Evolutionary conservation across 2,797 vertebrate genomes (phyloP), one percentile per base, ranked within the genome.

Genomic region (Zenarchopterus dispar): DNA sequence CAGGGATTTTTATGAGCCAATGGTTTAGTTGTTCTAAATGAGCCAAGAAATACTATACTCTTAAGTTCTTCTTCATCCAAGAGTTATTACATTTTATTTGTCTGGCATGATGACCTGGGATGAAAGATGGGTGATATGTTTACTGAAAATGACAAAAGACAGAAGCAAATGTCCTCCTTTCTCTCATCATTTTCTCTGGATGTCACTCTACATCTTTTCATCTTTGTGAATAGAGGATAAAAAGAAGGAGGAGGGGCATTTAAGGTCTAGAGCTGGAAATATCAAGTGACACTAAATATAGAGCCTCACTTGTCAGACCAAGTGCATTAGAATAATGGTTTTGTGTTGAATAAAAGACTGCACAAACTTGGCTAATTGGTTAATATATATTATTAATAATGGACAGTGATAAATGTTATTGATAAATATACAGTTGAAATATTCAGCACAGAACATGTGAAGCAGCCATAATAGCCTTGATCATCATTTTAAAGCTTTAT

Each of bases 261-360:
- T 42, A 67, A 70, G 73, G 56, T 82, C 62, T 77, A 4, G 9
- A 61, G 79, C 70, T 77, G 51, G 60, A 86, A 73, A 83, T 84
- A 82, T 89, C 84, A 87, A 89, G 81, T 80, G 83, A 46, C 60
- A 65, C 88, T 86, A 88, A 90, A 89, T 82, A 87, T 85, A 89
- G 76, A 84, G 31, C 6, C 48, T 64, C n/a, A 49, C 64, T 84
- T 82, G 65, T 82, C 53, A 51, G 45, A 58, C 16, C 6, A 21
- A 48, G 33, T n/a, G 4, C 52, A 78, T 75, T 63, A 75, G 58
- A 86, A 82, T 85, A 79, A 77, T 80, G 71, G 69, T 72, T 78
- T 73, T 44, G 42, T 69, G 58, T 77, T 73, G 48, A 81, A 80
- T 74, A 67, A 75, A 52, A 42, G 45, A 53, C 75, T 59, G 48